phyloP scores from a whole-genome alignment of 2,797 vertebrate genomes.

The Australoheros facetus region DNA sequence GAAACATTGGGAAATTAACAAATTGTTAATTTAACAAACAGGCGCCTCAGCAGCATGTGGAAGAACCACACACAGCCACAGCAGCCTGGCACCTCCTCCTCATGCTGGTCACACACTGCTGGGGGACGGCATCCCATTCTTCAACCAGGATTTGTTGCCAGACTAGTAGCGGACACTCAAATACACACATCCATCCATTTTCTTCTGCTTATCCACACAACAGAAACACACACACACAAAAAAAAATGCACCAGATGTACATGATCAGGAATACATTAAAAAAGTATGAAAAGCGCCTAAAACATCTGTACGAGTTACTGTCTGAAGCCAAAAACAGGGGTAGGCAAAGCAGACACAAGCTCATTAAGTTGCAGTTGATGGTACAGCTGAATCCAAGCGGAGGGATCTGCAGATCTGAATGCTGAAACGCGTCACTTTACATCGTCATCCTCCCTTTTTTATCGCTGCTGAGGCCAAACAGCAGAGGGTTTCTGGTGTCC shows the following conservation, averaged over 20 bases:
- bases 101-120: too few relatives aligned
- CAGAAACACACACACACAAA: neutral
- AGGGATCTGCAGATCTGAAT: neutral
- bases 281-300: neutral
- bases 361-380: neutral
- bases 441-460: neutral
- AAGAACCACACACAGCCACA: too few relatives aligned
- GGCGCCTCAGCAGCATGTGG: too few relatives aligned
- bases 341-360: neutral
- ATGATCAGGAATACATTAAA: neutral
- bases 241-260: neutral
- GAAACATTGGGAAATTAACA: too few relatives aligned
- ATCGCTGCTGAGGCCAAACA: neutral
- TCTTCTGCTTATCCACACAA: neutral
- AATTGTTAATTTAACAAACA: too few relatives aligned
- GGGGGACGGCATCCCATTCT: too few relatives aligned
- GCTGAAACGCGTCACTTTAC: neutral
- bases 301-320: neutral
- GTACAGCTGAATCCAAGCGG: neutral
- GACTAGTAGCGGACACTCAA: neutral
- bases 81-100: too few relatives aligned
- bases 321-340: neutral
- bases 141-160: too few relatives aligned
- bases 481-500: slow-evolving; percentile 13
- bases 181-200: too few relatives aligned